Evolutionary conservation across 2,797 vertebrate species (phyloP), one percentile per base, ranked within the genome.

Genomic region (Pseudomugil gertrudae): DNA sequence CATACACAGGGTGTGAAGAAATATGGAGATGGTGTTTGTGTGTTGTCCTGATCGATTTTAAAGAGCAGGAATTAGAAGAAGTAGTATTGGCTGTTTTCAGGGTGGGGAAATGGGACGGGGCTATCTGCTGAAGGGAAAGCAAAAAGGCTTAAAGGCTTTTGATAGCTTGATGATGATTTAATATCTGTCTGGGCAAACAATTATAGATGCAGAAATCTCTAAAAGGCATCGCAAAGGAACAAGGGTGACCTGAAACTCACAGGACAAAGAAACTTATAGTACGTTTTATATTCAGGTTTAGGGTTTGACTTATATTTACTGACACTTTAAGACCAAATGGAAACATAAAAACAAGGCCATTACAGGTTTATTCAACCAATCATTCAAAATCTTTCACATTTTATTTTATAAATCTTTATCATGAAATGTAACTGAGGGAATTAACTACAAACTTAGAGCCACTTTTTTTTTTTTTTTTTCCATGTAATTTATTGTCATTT

Each of bases 11-110:
- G 33, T 21, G 56, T 52, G 72, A 51, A 74, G 73, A 83, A 76
- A 84, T 75, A 84, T 76, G 68, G 76, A 81, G 76, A 81, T 54
- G 1, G 75, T 14, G 74, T 38, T 48, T 66, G 67, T 81, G 69
- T 67, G 79, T 52, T 72, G 58, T 75, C 27, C 76, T 83, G 84
- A 84, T 90, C 84, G 40, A 90, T 89, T 78, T 66, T 80, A 66
- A 69, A 69, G 68, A 86, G 81, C 74, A 33, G 66, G 76, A 77
- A 89, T 86, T 78, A 81, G 78, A 76, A 62, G 69, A 45, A 74
- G 65, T 62, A 48, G 68, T 72, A 74, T 77, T 45, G 72, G 65
- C 74, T 57, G 61, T 66, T 72, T 74, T 74, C 63, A 69, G 56
- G 23, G 4, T 26, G 35, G 27, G 33, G 30, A 56, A 48, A 58